phyloP scores from a whole-genome alignment of 1,140 invertebrate genomes.

The Pissodes strobi region DNA sequence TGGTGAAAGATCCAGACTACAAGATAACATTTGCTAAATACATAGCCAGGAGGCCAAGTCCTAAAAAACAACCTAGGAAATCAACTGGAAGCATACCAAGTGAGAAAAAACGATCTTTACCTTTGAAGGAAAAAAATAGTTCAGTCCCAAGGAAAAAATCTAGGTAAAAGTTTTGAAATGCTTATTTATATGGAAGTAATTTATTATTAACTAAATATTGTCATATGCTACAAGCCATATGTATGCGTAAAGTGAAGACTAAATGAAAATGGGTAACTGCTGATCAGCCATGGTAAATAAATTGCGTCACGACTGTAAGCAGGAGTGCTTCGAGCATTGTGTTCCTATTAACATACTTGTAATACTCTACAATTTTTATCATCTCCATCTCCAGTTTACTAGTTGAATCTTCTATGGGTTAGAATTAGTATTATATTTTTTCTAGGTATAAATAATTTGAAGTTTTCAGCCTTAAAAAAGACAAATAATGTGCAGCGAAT shows the following conservation, averaged over 20 bases:
- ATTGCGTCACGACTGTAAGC: not conserved
- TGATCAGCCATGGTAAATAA: not conserved
- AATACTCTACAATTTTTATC: no score
- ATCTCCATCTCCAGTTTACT: no score
- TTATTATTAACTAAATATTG: no score
- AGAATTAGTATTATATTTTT: no score
- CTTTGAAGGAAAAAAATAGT: slow-evolving; percentile 25
- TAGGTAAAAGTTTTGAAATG: not conserved
- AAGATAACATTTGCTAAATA: slow-evolving; percentile 18
- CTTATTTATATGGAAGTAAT: not conserved
- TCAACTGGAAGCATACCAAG: not conserved
- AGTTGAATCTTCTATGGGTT: no score
- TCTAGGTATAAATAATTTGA: no score
- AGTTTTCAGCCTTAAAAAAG: no score
- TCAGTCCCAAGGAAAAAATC: slow-evolving; percentile 11
- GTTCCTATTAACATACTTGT: no score
- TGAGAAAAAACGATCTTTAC: slow-evolving; percentile 14
- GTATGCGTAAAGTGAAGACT: not conserved
- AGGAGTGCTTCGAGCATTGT: no score
- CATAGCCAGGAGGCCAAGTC: slow-evolving; percentile 5
- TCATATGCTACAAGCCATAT: no score
- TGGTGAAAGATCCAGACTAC: slow-evolving; percentile 19
- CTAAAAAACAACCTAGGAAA: slow-evolving; percentile 19
- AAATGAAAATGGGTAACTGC: no score
- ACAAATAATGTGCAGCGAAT: no score